Conservation (phyloP, 2,113 vertebrate species). For the Eulemur macaco region DNA sequence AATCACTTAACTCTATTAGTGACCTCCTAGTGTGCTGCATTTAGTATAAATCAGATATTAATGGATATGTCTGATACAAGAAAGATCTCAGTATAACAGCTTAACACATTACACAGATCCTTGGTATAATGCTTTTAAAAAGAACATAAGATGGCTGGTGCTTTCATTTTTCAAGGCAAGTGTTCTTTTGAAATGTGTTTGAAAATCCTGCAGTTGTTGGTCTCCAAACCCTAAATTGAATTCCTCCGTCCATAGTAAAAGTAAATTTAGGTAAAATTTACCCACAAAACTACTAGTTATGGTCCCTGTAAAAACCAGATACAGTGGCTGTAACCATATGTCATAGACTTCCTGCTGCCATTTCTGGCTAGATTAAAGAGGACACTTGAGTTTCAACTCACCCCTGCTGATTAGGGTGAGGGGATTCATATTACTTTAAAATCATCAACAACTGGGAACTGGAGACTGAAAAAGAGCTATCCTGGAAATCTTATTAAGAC, state of each 20-base stretch:
- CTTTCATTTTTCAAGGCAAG: conserved; percentile 35
- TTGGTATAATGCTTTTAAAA: conserved; percentile 24
- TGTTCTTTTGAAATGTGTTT: conserved; percentile 45
- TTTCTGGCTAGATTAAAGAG: conserved; percentile 67
- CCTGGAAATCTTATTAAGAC: conserved; percentile 16
- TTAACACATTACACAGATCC: conserved; percentile 10
- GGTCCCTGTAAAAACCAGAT: conserved; percentile 57
- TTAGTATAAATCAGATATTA: not conserved
- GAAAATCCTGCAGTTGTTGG: conserved; percentile 35
- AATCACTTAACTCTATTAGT: not conserved
- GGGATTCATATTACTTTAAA: conserved; percentile 5
- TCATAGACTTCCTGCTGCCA: conserved; percentile 36
- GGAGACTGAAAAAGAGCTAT: not conserved
- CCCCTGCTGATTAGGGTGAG: conserved; percentile 49
- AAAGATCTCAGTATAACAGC: not conserved
- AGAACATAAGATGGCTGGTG: not conserved
- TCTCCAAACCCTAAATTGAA: conserved; percentile 56
- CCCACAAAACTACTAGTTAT: conserved; percentile 64
- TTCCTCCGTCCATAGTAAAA: conserved; percentile 61
- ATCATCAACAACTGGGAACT: not conserved
- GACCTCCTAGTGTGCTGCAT: not conserved
- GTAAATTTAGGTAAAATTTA: conserved; percentile 68
- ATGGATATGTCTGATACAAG: not conserved
- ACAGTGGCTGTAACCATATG: conserved; percentile 56
- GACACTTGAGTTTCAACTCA: not conserved